phyloP scores from a whole-genome alignment of 2,797 vertebrate genomes.

The Triplophysa bombifrons region DNA sequence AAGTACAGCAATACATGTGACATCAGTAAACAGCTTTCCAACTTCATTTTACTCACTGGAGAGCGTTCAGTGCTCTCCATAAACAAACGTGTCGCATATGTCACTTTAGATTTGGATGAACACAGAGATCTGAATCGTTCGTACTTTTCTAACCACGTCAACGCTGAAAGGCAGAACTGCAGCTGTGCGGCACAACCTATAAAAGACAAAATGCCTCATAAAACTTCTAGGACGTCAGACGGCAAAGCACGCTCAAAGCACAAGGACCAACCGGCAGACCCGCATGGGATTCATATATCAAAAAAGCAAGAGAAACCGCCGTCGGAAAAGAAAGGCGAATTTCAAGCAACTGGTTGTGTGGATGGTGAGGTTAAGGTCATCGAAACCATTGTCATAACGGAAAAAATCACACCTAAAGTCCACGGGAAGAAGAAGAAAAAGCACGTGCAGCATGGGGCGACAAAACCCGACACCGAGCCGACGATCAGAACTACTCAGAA shows the following conservation, averaged over 20 bases:
- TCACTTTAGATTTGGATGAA: slow-evolving; percentile 72
- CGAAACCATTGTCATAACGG: slow-evolving; percentile 59
- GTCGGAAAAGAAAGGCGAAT: slow-evolving; percentile 40
- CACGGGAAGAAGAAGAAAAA: slow-evolving; percentile 81
- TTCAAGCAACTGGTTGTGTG: slow-evolving; percentile 53
- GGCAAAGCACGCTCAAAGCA: slow-evolving; percentile 65
- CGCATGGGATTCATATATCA: slow-evolving; percentile 53
- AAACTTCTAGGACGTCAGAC: slow-evolving; percentile 66
- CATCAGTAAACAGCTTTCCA: slow-evolving; percentile 62
- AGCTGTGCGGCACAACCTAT: slow-evolving; percentile 18
- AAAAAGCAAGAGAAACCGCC: slow-evolving; percentile 65
- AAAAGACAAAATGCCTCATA: slow-evolving; percentile 71
- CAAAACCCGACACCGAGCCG: slow-evolving; percentile 60
- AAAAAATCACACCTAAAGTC: slow-evolving; percentile 66
- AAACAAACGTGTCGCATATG: slow-evolving; percentile 60
- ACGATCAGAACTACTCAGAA: slow-evolving; percentile 60
- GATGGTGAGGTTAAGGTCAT: slow-evolving; percentile 47
- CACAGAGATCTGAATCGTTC: neutral
- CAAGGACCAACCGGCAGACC: slow-evolving; percentile 66
- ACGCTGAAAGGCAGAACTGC: slow-evolving; percentile 36
- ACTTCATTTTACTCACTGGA: slow-evolving; percentile 54
- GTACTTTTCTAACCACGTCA: neutral
- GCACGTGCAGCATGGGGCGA: slow-evolving; percentile 56
- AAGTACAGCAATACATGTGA: slow-evolving; percentile 54
- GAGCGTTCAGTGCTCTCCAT: slow-evolving; percentile 65